Base-by-base conservation (phyloP, 2,113 vertebrate genomes). In the Megatriorchis doriae region DNA sequence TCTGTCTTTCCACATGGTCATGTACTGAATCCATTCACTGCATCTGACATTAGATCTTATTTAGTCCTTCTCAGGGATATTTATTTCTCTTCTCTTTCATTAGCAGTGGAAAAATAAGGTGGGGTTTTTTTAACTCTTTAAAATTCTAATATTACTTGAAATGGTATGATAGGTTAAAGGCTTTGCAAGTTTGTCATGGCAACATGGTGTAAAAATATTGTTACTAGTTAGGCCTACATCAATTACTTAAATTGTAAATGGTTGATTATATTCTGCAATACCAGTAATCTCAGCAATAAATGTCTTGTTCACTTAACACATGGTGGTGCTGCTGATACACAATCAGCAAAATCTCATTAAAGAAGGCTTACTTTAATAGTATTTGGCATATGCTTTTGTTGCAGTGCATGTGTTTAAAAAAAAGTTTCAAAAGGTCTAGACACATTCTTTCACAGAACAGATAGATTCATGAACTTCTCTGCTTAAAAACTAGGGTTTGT, bases 301-400 rank as follows among this genome's bases (percentile, higher is more conserved):
- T 65, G 34, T 55, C 72, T 47, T 85, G 12, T 40, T 85, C 62
- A n/a, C 42, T 72, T 87, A 89, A 93, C 73, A 84, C 94, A 75
- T 38, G 91, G 82, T 96, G 95, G 77, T 97, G 93, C 81, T 96
- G 73, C 75, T 94, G 93, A 70, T 78, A 77, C 77, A 21, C 31
- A 53, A 77, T 55, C 42, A 81, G 29, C 67, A 92, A 93, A 74
- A 72, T 29, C 58, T 88, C 34, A 32, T 93, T 86, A 84, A 73
- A 73, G 45, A 68, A 81, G 52, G 19, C 61, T 94, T 75, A 23
- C 36, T 86, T 56, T 61, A 81, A 32, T 89, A 80, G 36, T 55
- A 13, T 15, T 87, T 62, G 61, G 29, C 34, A 65, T 3, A 1
- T 48, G 25, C 62, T 80, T 92, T 81, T 74, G 31, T 77, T 92